Base-by-base conservation (phyloP, 2,113 vertebrate species). In the Probosciger aterrimus region DNA sequence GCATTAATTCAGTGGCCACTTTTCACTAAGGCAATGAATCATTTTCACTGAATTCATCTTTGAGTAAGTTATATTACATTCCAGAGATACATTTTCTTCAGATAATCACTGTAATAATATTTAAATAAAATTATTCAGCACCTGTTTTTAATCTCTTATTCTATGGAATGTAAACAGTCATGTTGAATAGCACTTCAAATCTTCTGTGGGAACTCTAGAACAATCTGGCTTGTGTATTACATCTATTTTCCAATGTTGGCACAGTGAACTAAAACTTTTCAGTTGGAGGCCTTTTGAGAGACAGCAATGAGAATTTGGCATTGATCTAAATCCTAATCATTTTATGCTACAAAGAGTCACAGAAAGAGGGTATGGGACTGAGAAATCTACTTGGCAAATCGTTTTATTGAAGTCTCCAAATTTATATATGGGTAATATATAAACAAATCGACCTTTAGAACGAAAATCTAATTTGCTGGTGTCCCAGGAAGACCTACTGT, bases 51-150 rank as follows among this genome's bases (percentile, higher is more conserved):
- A 60, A 85, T 63, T 82, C 75, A 81, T 83, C 39, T 87, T 88
- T 55, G 41, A 65, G 27, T 78, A 44, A 84, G 46, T 92, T 89
- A 13, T 37, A 1, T 64, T 31, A 14, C 0, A 0, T 82, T 70
- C 71, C 39, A 52, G 67, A 87, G 25, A 67, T 24, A 30, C 39
- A 31, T 89, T 91, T 95, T 95, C 67, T 82, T 77, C 53, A 80
- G 37, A 55, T 91, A 88, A 92, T 75, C 49, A 18, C 57, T 92
- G 80, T 90, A 85, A 62, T 70, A 84, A 67, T 80, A 64, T 59
- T 80, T 92, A 84, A 93, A 92, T 88, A 86, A 49, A 95, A 94
- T 35, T 60, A 50, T 64, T 90, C 28, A 78, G 43, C 35, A 60
- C 50, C 68, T 86, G 41, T 1, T 88, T 90, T 74, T 75, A 88